A percentile compares a stretch with the other conserved stretches of the same genome.
phyloP scores from a whole-genome alignment of 2,797 vertebrate species.

The Luscinia megarhynchos region DNA sequence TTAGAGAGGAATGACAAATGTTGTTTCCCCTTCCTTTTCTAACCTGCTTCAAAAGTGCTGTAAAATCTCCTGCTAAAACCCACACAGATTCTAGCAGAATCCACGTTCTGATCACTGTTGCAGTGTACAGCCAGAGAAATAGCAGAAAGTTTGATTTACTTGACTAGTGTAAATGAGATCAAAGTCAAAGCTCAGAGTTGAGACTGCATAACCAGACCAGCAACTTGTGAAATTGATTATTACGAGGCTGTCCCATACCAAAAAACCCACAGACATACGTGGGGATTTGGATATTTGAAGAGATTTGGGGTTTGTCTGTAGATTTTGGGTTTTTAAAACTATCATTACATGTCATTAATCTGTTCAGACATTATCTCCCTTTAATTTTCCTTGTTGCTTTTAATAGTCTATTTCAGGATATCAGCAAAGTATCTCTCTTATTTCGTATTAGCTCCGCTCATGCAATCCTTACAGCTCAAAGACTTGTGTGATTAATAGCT shows the following conservation, averaged over 20 bases:
- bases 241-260: neutral
- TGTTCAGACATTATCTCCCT: conserved; percentile 33
- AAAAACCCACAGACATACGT: neutral
- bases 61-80: neutral
- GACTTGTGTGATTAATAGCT: conserved; percentile 61
- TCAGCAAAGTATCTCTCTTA: neutral
- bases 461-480: conserved; percentile 20
- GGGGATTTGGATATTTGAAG: neutral
- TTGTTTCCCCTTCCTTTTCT: neutral
- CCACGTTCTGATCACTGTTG: neutral
- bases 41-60: neutral
- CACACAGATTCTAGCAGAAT: neutral
- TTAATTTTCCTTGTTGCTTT: conserved; percentile 19
- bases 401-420: conserved; percentile 28
- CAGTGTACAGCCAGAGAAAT: neutral
- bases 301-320: neutral
- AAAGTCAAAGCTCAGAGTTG: neutral
- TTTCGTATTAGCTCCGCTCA: neutral
- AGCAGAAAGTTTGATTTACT: neutral
- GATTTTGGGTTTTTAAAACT: neutral
- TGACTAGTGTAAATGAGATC: neutral
- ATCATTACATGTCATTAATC: conserved; percentile 53
- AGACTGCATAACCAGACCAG: neutral
- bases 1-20: neutral
- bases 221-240: neutral